Conservation (phyloP, 2,888 invertebrate species). For the Eupithecia vulgata region DNA sequence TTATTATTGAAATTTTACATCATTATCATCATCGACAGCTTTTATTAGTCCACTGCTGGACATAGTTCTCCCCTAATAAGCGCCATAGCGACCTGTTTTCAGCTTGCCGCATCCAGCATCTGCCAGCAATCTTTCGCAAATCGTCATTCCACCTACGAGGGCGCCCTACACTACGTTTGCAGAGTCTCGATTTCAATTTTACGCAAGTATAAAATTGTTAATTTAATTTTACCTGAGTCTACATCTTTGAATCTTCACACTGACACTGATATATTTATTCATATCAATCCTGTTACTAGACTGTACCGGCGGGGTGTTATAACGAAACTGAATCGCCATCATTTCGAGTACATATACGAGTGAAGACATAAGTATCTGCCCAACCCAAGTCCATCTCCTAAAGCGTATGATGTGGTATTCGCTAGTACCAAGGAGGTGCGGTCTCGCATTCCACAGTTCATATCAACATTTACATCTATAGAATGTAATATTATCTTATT, state of each 20-base stretch:
- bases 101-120: too few species aligned
- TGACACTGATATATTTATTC: background rate
- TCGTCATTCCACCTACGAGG: too few species aligned
- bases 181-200: too few species aligned
- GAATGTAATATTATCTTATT: slow-evolving; percentile 1
- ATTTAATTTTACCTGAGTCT: background rate
- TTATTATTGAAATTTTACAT: too few species aligned
- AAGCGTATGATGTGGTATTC: background rate
- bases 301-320: too few species aligned
- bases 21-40: too few species aligned
- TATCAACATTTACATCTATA: background rate
- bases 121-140: too few species aligned
- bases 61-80: too few species aligned
- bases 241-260: background rate
- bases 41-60: too few species aligned
- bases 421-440: background rate
- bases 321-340: background rate
- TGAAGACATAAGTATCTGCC: background rate
- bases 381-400: background rate
- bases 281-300: background rate
- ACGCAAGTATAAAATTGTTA: background rate
- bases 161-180: too few species aligned
- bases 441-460: background rate
- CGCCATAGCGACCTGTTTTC: too few species aligned
- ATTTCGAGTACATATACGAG: background rate